Base-by-base conservation (phyloP, 53 echinoderm and acorn worm species). In the Patiria pectinifera region DNA sequence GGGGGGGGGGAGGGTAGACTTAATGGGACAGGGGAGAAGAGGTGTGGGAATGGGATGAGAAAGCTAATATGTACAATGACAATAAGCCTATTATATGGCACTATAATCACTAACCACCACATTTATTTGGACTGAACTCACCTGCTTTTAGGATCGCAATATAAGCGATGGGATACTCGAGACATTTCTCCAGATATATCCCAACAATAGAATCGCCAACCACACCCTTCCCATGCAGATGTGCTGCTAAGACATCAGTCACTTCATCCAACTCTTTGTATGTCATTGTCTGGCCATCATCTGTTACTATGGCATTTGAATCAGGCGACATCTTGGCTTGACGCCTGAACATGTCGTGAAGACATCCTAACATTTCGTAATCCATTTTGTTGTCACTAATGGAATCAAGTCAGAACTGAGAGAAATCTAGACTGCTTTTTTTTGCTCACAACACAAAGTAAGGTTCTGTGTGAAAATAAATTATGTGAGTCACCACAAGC, bases 61-160 rank as follows among this genome's bases (percentile, higher is more conserved):
- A 35, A 35, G 35, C 35, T 35, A 35, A 35, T 35, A 46, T 16
- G 59, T 16, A 60, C 85, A 18, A 22, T 22, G 13, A 35, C 46
- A 47, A 6, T 26, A 26, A 48, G 24, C 46, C 9, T 25, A 53
- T 22, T 88, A 0, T 35, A 35, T 35, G 35, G 35, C 35, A 35
- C 1, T 35, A 35, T 35, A 35, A 35, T 35, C 35, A 35, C 35
- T 35, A 35, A 35, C 35, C 35, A 35, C 35, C 35, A 35, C 35
- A 35, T 35, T 35, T 35, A 35, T 35, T 35, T 35, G 35, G 35
- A 35, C 35, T 35, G 35, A 35, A 35, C 59, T 69, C 80, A 91
- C 94, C 94, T 82, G 94, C 92, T 92, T 87, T 92, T 3, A 94
- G 92, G 1, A 92, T 92, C 6, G 94, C 92, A 62, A 94, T 92